phyloP scores from a whole-genome alignment of 2,797 vertebrate species.

The Silurus lanzhouensis region DNA sequence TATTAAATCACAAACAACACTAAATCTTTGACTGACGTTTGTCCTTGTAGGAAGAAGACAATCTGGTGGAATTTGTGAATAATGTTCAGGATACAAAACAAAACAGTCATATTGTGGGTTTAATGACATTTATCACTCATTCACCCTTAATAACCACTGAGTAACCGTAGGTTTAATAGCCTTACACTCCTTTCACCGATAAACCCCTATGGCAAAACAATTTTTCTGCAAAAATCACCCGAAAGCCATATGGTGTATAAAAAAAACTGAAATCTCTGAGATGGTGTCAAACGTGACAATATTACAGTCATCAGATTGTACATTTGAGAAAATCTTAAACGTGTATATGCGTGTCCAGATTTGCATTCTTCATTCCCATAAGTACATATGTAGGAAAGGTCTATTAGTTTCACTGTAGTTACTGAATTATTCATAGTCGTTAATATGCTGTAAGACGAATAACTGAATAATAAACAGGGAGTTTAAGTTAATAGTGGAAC shows the following conservation, averaged over 20 bases:
- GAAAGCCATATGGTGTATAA: not conserved
- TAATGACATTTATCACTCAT: not conserved
- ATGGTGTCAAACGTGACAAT: not conserved
- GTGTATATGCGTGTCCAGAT: not conserved
- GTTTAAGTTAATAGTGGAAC: constrained; percentile 29
- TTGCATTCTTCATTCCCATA: constrained; percentile 23
- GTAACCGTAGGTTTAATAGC: not conserved
- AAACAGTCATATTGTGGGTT: not conserved
- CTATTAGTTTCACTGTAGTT: constrained; percentile 37
- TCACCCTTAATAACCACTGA: not conserved
- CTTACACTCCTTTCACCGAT: not conserved
- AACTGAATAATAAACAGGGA: constrained; percentile 33
- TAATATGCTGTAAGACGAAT: constrained; percentile 29
- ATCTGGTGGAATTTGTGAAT: not conserved
- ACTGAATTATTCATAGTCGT: constrained; percentile 38
- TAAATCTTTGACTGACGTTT: not conserved
- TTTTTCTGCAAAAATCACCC: not conserved
- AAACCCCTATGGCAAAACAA: constrained; percentile 15
- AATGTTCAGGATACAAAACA: not conserved
- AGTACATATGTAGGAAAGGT: constrained; percentile 31
- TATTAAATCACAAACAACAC: not conserved
- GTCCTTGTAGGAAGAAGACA: not conserved
- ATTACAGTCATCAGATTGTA: constrained; percentile 11
- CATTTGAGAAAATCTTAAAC: constrained; percentile 21
- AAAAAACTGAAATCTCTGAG: not conserved